Percentiles rank a stretch among this genome's conserved stretches.
phyloP scores from a whole-genome alignment of 2,113 vertebrate species.

The Pitta sordida region DNA sequence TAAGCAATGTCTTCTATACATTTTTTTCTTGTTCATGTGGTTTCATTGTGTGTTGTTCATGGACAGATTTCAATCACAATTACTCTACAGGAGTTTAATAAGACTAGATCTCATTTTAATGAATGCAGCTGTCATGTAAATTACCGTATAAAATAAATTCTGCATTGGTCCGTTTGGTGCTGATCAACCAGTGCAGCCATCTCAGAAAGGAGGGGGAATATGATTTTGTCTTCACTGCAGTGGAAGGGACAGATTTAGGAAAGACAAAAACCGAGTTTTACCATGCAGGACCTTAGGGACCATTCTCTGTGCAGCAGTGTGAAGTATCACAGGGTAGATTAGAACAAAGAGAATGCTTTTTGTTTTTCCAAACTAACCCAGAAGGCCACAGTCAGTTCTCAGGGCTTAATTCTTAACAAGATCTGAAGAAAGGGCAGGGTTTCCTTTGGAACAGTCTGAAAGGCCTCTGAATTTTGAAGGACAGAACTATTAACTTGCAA shows the following conservation, averaged over 20 bases:
- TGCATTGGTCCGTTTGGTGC: not conserved
- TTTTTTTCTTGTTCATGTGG: not conserved
- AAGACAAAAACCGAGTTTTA: not conserved
- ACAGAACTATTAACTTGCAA: not conserved
- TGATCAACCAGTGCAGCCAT: not conserved
- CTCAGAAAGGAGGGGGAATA: not conserved
- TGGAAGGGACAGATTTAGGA: not conserved
- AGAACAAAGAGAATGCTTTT: not conserved
- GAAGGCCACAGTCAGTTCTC: not conserved
- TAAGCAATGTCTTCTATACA: not conserved
- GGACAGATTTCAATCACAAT: constrained; percentile 28
- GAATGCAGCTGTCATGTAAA: not conserved
- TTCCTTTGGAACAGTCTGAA: not conserved
- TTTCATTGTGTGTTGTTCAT: not conserved
- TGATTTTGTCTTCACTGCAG: not conserved
- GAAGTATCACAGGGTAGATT: not conserved
- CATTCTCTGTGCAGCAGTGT: accelerated
- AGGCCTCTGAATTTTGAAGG: not conserved
- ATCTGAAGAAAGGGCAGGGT: not conserved
- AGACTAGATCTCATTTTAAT: not conserved
- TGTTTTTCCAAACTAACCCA: not conserved
- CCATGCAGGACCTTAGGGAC: not conserved
- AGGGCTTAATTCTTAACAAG: not conserved
- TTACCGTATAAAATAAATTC: constrained; percentile 11
- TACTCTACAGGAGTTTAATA: constrained; percentile 33